These are phyloP conservation scores for Aphis craccivora DNA, from an alignment of 1,140 invertebrate species.

Conservation along the genomic window DNA sequence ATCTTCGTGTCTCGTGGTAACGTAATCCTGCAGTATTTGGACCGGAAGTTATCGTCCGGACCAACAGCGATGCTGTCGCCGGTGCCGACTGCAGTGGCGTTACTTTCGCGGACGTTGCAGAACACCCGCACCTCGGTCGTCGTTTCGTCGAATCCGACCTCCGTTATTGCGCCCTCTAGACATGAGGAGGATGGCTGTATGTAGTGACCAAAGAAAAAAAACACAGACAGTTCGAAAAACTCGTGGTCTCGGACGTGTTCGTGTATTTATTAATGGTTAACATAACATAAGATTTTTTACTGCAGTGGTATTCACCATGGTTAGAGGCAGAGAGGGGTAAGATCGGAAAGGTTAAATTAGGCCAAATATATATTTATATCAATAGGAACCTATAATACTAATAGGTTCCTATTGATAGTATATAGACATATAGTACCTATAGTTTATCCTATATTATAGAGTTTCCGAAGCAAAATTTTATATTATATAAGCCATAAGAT, in stretches of 20 bases:
- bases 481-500: background rate
- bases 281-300: background rate
- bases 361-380: too few species aligned
- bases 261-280: background rate
- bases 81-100: background rate
- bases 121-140: slow-evolving; percentile 39
- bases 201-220: slow-evolving; percentile 26
- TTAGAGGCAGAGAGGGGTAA: too few species aligned
- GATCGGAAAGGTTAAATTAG: too few species aligned
- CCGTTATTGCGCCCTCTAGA: slow-evolving; percentile 28
- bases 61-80: background rate
- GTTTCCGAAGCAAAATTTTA: background rate
- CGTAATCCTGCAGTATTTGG: slow-evolving; percentile 22
- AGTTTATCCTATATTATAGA: too few species aligned
- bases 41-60: background rate
- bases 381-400: too few species aligned
- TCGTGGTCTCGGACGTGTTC: background rate
- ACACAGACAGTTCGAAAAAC: background rate
- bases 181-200: slow-evolving; percentile 18
- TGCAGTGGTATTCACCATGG: too few species aligned
- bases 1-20: slow-evolving; percentile 25
- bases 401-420: too few species aligned
- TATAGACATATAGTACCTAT: too few species aligned
- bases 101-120: slow-evolving; percentile 33
- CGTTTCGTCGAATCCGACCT: slow-evolving; percentile 37